Conservation (phyloP, 2,888 invertebrate species). For the Ephialtes manifestator region DNA sequence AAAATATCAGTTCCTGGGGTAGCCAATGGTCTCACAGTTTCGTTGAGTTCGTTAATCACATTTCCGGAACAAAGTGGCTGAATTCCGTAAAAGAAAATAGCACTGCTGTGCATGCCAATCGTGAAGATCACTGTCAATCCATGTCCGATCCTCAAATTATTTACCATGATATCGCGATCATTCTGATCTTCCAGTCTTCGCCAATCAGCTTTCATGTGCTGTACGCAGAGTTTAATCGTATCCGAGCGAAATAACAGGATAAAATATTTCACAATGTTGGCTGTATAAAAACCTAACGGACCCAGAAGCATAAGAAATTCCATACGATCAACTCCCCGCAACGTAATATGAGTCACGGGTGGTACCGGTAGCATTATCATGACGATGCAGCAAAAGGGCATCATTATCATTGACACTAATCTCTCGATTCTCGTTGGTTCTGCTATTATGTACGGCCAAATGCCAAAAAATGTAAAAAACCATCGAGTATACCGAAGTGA, state of each 20-base stretch:
- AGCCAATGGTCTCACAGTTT: conserved; percentile 63
- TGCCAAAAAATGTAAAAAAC: conserved; percentile 62
- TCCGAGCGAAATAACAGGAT: conserved; percentile 30
- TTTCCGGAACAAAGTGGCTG: conserved; percentile 68
- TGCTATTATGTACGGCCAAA: conserved; percentile 46
- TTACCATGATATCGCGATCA: conserved; percentile 65
- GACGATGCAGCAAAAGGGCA: conserved; percentile 20
- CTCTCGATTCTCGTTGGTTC: conserved; percentile 30
- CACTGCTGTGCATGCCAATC: conserved; percentile 73
- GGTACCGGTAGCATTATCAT: conserved; percentile 43
- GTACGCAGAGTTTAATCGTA: conserved; percentile 54
- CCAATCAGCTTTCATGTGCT: conserved; percentile 69
- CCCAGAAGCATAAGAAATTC: conserved; percentile 42
- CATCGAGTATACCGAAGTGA: conserved; percentile 57
- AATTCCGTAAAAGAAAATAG: conserved; percentile 70
- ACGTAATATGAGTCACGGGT: conserved; percentile 9
- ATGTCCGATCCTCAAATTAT: conserved; percentile 55
- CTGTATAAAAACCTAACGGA: conserved; percentile 34
- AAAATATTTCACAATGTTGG: conserved; percentile 44
- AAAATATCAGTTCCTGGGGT: conserved; percentile 64
- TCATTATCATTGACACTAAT: conserved; percentile 15
- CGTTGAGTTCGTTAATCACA: conserved; percentile 52
- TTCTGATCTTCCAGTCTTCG: not conserved
- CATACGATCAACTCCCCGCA: not conserved
- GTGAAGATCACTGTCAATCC: conserved; percentile 68